Evolutionary conservation across 2,113 vertebrate species (phyloP).

Genomic region (Cervus canadensis): DNA sequence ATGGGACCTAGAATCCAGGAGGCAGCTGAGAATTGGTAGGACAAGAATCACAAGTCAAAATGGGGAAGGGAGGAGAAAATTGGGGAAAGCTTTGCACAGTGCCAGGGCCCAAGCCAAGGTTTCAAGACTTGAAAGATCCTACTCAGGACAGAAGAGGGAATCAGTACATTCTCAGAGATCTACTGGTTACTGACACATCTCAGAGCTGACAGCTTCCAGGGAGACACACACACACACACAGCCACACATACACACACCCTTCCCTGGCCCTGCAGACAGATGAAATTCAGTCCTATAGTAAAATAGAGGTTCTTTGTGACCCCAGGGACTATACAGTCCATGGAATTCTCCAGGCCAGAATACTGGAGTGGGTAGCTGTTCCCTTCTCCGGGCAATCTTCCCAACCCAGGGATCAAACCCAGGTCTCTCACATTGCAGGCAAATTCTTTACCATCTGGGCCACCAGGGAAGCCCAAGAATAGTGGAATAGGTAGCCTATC

Average conservation of each 20-base stretch:
- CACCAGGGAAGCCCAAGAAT: neutral
- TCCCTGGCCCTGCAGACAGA: neutral
- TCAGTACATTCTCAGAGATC: neutral
- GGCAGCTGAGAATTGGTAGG: neutral
- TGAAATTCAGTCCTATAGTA: neutral
- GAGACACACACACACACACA: neutral
- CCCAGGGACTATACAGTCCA: neutral
- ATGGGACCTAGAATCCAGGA: neutral
- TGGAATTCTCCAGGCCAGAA: neutral
- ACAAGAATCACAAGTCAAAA: neutral
- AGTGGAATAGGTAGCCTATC: neutral
- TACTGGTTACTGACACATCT: neutral
- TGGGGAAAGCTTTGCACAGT: neutral
- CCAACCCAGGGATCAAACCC: neutral
- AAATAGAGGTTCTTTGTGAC: neutral
- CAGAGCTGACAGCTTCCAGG: neutral
- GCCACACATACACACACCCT: neutral
- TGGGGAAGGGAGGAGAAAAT: neutral
- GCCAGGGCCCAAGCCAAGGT: neutral
- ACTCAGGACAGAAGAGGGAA: neutral
- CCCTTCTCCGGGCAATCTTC: neutral
- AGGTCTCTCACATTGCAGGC: neutral
- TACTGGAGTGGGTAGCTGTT: neutral
- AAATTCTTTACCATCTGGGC: neutral
- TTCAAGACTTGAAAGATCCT: neutral